Conservation (phyloP, 2,888 invertebrate species). For the Tupiocoris notatus region DNA sequence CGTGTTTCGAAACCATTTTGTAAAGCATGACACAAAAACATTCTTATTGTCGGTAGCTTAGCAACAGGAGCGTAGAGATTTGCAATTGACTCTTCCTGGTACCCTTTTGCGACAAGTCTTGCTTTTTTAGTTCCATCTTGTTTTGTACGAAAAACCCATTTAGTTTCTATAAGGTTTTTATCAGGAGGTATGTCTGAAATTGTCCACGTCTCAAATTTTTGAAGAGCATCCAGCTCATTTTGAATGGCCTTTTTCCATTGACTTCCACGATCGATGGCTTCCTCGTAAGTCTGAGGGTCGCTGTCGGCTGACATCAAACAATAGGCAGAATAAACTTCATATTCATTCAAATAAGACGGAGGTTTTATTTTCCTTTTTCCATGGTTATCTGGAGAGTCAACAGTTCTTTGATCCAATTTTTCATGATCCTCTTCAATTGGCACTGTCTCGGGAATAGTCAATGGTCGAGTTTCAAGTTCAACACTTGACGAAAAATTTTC, state of each 20-base stretch:
- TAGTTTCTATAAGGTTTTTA: not conserved
- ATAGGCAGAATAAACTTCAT: not conserved
- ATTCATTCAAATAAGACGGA: not conserved
- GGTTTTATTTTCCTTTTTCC: not conserved
- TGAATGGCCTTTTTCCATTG: conserved; percentile 8
- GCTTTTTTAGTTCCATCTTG: conserved; percentile 1
- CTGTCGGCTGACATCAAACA: conserved; percentile 2
- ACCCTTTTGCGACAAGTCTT: conserved; percentile 4
- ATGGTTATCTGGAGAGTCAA: not conserved
- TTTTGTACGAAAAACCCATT: conserved; percentile 15
- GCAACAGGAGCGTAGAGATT: conserved; percentile 3
- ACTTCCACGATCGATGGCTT: conserved; percentile 6
- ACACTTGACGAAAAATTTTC: not conserved
- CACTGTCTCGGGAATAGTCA: too few relatives aligned
- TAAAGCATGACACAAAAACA: conserved; percentile 13
- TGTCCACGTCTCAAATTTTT: conserved; percentile 15
- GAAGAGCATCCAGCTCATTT: not conserved
- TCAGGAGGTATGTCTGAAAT: not conserved
- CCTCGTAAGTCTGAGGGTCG: conserved; percentile 39
- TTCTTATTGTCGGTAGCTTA: conserved; percentile 8
- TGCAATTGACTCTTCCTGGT: not conserved
- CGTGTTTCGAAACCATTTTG: conserved; percentile 28
- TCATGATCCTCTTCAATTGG: too few relatives aligned
- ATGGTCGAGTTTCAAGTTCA: not conserved
- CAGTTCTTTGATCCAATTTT: too few relatives aligned